Base-by-base conservation (phyloP, 2,797 vertebrate species). In the Silurus aristotelis region DNA sequence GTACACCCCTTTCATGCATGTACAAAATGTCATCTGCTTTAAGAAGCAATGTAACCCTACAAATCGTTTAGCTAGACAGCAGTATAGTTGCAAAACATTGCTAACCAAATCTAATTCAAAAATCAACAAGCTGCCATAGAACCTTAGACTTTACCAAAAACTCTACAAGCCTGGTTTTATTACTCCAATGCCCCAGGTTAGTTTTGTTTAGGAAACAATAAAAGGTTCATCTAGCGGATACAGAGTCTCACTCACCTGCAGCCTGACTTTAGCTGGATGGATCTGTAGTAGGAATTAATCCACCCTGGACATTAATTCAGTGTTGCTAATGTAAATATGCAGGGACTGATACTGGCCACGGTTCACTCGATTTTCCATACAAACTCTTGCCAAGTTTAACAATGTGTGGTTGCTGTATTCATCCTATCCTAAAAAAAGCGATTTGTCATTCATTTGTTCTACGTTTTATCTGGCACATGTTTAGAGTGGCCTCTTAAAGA, bases 81-180 rank as follows among this genome's bases (percentile, higher is more conserved):
- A 91, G 92, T 93, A 89, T 92, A 90, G 89, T 93, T 92, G 90
- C 93, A 90, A 92, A 93, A 93, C 92, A 81, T 87, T 25, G 85
- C 91, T 93, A 91, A 92, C 90, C 90, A 94, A 95, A 95, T 93
- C 94, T 89, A 93, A 94, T 38, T 89, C 90, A 87, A 87, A 82
- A 82, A 90, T 90, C 94, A 94, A 95, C 93, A 89, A 95, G 92
- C 90, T 84, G 89, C 83, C 87, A 68, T 85, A 48, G 71, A 81
- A n/a, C 85, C 89, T 87, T 46, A 52, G 80, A 89, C 89, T 89
- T 84, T 86, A 81, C 80, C 87, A 90, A 90, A 93, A 93, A 91
- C 90, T 88, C 90, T 90, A 80, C 89, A 13, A 17, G 85, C 90
- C 89, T 89, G 89, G 90, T 93, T 92, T 91, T 93, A 89, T 80